Evolutionary conservation across 2,797 vertebrate genomes (phyloP), one percentile per base, ranked within the genome.

Genomic region (Rhabdomys pumilio): DNA sequence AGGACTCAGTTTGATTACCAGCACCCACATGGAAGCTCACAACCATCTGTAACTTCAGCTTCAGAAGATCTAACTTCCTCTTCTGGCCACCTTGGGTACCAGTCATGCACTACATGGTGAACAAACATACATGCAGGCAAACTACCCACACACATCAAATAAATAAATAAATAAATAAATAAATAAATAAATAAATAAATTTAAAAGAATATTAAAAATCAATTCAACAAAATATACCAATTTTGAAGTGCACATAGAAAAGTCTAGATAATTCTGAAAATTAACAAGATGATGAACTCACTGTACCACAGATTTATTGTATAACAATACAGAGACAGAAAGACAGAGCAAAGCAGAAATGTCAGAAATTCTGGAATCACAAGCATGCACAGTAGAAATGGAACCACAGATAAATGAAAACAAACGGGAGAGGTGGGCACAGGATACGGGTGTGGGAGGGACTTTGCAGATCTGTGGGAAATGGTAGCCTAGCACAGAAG

Each of bases 181-280:
- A 53, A 53, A 53, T 53, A 55, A 59, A 59, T 59, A 76, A 76
- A 26, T 75, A 76, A 47, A 47, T 76, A 76, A 76, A 76, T 1
- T 76, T 29, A 76, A 29, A 75, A 84, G 44, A 73, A 50, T 80
- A 41, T 50, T 47, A 34, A 67, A 13, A 53, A 50, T 89, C 72
- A 88, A 63, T 29, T 47, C 73, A 79, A 91, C 69, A 80, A 89
- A 89, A 73, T 17, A 65, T 3, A 44, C 34, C 26, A 31, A 38
- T 73, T 79, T 55, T 41, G 11, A 84, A 91, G 84, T 67, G 26
- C 53, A 19, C 11, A 4, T 82, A 50, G 75, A 87, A 76, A 6
- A 77, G 29, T 19, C 22, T 38, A 87, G 77, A 34, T 73, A 73
- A 47, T 84, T 75, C 86, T 61, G 55, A 85, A 93, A 81, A 79